Conservation (phyloP, 1,140 invertebrate genomes). For the Lasioglossum baleicum region DNA sequence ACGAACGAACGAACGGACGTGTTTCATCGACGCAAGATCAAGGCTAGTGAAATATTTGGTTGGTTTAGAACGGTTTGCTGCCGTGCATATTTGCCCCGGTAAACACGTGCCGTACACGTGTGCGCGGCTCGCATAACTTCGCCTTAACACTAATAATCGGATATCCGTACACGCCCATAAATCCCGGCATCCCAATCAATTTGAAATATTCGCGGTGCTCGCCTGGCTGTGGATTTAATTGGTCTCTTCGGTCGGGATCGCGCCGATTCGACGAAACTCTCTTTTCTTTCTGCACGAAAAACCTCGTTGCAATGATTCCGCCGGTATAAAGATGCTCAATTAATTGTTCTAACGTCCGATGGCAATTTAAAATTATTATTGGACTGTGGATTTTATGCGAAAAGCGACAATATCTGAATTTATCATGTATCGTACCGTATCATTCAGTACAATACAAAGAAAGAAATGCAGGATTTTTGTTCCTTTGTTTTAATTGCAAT, state of each 20-base stretch:
- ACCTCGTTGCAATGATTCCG: too few relatives aligned
- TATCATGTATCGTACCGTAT: too few relatives aligned
- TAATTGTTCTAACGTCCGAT: too few relatives aligned
- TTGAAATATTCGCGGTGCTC: constrained; percentile 42
- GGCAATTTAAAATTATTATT: too few relatives aligned
- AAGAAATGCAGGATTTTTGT: too few relatives aligned
- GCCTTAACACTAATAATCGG: constrained; percentile 56
- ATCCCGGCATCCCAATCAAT: constrained; percentile 44
- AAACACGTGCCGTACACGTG: constrained; percentile 31
- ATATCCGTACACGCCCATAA: constrained; percentile 14
- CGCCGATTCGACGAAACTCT: too few relatives aligned
- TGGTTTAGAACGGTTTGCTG: constrained; percentile 22
- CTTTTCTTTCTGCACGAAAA: background rate
- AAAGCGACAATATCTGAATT: too few relatives aligned
- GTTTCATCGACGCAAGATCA: constrained; percentile 54
- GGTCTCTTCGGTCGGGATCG: background rate
- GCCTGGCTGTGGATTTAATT: background rate
- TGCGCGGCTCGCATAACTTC: constrained; percentile 49
- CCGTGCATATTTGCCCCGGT: constrained; percentile 49
- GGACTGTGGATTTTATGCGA: too few relatives aligned
- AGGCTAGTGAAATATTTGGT: constrained; percentile 58
- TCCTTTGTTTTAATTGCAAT: too few relatives aligned
- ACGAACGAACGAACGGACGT: constrained; percentile 25
- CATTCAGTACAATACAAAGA: too few relatives aligned
- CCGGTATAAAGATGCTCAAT: too few relatives aligned